Base-by-base conservation (phyloP, 53 echinoderm and acorn worm genomes). In the Arbacia lixula region DNA sequence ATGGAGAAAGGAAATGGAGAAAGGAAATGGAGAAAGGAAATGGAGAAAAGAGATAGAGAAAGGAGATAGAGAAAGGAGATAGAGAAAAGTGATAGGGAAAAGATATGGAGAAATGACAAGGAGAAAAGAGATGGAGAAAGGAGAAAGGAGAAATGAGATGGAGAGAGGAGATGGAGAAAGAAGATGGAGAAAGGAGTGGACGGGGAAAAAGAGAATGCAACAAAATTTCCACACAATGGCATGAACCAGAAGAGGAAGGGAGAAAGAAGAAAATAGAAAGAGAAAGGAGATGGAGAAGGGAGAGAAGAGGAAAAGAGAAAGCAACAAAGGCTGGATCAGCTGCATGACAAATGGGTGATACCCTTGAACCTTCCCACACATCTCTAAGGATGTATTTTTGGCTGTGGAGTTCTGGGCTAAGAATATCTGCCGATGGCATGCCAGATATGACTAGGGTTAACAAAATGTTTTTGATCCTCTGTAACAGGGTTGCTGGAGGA, bases 401-500 rank as follows among this genome's bases (percentile, higher is more conserved):
- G 27, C 6, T 46, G 42, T 29, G 29, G 29, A 33, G 54, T 42
- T 74, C 14, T 50, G 53, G 53, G 49, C 74, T 74, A 53, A 74
- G 74, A 53, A 74, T 74, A 74, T 53, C 53, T 69, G 74, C 74
- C 74, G 21, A 52, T 74, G 74, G 51, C 53, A 74, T 53, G 74
- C 21, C 52, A 74, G 74, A 53, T 74, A 53, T 34, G 33, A 9
- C 53, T 33, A 33, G 74, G 74, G 74, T 74, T 74, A 74, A 49
- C 32, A 50, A 53, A 74, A 74, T 74, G 74, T 74, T 74, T 29
- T 52, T 74, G 74, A 74, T 74, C 74, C 52, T 50, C 52, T 74
- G 53, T 50, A 50, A 74, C 53, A 74, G 53, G 54, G 74, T 74
- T 74, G 74, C 74, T 74, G 53, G 74, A 74, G 74, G 74, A 74